Evolutionary conservation across 2,888 invertebrate species (phyloP), one percentile per base, ranked within the genome.

Genomic region (Cheilosia scutellata): DNA sequence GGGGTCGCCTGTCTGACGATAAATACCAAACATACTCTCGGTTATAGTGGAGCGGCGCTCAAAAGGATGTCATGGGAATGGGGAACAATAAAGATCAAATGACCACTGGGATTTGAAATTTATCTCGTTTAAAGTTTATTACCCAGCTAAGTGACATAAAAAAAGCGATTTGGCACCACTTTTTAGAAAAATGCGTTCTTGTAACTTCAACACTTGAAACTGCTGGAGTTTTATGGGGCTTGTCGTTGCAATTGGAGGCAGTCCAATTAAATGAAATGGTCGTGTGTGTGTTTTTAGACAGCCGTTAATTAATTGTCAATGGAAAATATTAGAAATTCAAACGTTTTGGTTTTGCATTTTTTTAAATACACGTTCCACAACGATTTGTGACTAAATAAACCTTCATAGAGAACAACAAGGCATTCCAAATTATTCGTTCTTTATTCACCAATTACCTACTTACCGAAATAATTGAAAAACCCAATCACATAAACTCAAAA

Each of bases 121-220:
- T 7, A 65, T 57, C 57, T 79, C n/a, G 44, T 16, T 72, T 65
- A 51, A 42, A 37, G 72, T 78, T 78, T 78, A 78, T 71, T 63
- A 58, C 47, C 49, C 49, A 55, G 55, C 47, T 44, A 63, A 63
- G 63, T 55, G 78, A 58, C 40, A 49, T 13, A 60, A 70, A 47
- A 29, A 55, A 25, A 5, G 16, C 13, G 65, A 72, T 9, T 79
- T 79, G 79, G 79, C 65, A 79, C 51, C 37, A 60, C 49, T 79
- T 72, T 65, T 53, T 31, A 44, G 29, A 65, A 58, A 44, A 63
- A 53, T 72, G 58, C 44, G 57, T 13, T 68, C 44, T 42, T 55
- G 7, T 3, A 16, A 20, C 20, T 47, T 47, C 20, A 47, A 3
- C 47, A 47, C 47, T 16, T 20, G 7, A 47, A 20, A 68, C 31